These are phyloP conservation scores for Protodeltote pygarga DNA, from an alignment of 2,888 invertebrate genomes.

Conservation along the genomic window DNA sequence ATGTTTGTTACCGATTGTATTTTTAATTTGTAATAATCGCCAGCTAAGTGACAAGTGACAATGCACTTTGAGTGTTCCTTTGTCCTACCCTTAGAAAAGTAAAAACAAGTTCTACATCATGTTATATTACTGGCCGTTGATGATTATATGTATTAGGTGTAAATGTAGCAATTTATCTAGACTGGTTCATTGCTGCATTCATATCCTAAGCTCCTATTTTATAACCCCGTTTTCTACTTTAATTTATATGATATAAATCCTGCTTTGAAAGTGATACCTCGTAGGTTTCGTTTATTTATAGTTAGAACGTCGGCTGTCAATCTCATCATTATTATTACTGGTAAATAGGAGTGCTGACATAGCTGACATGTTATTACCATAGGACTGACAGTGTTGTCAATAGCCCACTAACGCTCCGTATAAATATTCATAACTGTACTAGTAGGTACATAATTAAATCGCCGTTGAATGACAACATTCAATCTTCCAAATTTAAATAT, in stretches of 20 bases:
- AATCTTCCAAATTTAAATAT: constrained; percentile 1
- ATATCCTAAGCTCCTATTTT: constrained; percentile 11
- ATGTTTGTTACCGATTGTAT: too few relatives aligned
- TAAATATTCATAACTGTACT: constrained; percentile 45
- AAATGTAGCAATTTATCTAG: too few relatives aligned
- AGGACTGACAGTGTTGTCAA: constrained; percentile 49
- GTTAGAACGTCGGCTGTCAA: constrained; percentile 42
- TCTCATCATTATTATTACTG: constrained; percentile 50
- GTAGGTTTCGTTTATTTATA: constrained; percentile 32
- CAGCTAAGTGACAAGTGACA: too few relatives aligned
- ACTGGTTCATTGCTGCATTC: too few relatives aligned
- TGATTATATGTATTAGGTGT: too few relatives aligned
- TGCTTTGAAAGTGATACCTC: constrained; percentile 44
- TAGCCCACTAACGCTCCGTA: constrained; percentile 29
- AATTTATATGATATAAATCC: constrained; percentile 44
- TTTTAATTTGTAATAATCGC: too few relatives aligned
- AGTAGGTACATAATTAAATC: constrained; percentile 30
- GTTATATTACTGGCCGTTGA: too few relatives aligned
- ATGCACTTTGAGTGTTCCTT: too few relatives aligned
- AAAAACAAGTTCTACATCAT: too few relatives aligned
- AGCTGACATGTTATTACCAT: constrained; percentile 48
- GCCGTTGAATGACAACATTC: constrained; percentile 4
- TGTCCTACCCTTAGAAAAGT: too few relatives aligned
- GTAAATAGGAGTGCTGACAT: constrained; percentile 44
- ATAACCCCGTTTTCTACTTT: constrained; percentile 37